Evolutionary conservation across 2,888 invertebrate species (phyloP).

Genomic region (Furcula furcula): DNA sequence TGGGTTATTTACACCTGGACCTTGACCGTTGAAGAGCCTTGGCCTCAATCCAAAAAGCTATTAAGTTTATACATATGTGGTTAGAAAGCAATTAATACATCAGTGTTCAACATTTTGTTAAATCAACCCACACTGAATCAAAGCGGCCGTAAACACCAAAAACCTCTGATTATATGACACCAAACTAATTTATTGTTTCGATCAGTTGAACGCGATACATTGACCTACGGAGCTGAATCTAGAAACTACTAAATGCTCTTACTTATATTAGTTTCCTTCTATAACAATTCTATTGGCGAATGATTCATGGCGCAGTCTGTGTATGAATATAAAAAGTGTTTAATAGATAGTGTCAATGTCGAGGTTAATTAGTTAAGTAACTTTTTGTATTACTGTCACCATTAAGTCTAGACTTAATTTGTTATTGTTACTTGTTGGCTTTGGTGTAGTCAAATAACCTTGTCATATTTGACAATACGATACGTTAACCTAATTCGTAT

Average conservation of each 20-base stretch:
- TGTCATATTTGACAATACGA: neutral
- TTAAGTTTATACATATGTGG: no score
- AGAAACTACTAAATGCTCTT: slow-evolving; percentile 3
- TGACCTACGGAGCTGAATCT: slow-evolving; percentile 6
- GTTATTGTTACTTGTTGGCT: neutral
- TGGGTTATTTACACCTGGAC: no score
- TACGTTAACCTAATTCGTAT: no score
- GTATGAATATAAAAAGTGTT: slow-evolving; percentile 13
- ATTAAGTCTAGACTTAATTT: neutral
- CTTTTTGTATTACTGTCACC: neutral
- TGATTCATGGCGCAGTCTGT: slow-evolving; percentile 14
- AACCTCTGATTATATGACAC: neutral
- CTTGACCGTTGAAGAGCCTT: no score
- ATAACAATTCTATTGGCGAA: slow-evolving; percentile 9
- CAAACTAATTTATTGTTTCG: neutral
- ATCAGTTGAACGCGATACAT: neutral
- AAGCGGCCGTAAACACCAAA: neutral
- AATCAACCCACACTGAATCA: neutral
- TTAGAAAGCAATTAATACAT: no score
- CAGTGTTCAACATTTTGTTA: no score
- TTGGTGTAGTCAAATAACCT: neutral
- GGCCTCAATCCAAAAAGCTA: no score
- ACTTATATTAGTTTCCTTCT: slow-evolving; percentile 1
- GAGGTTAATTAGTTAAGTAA: slow-evolving; percentile 12
- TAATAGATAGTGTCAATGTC: slow-evolving; percentile 21